Base-by-base conservation (phyloP, 2,113 vertebrate species). In the Gracilinanus agilis region DNA sequence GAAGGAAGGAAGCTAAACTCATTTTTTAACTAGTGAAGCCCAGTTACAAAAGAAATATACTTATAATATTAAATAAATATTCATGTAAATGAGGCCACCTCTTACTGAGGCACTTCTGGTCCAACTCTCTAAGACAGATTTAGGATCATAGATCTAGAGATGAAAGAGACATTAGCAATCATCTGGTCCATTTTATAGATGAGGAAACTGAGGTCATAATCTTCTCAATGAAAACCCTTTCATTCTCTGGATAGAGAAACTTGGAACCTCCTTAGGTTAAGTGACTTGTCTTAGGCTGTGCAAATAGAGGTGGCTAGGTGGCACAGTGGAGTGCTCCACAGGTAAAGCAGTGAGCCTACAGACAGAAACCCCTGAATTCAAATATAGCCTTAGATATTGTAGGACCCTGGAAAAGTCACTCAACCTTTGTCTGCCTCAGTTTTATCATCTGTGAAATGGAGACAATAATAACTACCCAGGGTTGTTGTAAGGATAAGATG, bases 181-280 rank as follows among this genome's bases (percentile, higher is more conserved):
- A 83, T 40, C n/a, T 40, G 34, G 19, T 83, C 34, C 67, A 83
- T 83, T 83, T 83, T 83, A 23, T 83, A 83, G 16, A 83, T 83
- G 34, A 83, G 19, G 16, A 83, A 83, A 83, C 34, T 83, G 67
- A 83, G 67, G 34, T 16, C n/a, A 40, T 83, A 83, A 23, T 83
- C n/a, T 83, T 83, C n/a, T 16, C 40, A 19, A 83, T 40, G n/a
- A 40, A 83, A 40, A 83, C 7, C 34, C 16, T 3, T 89, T 55
- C 44, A 34, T 54, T 95, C 54, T 90, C 90, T 34, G 95, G 55
- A 55, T 88, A 44, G 88, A 27, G 24, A 93, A 83, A 92, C n/a
- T 49, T 94, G 27, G 93, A 75, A 2, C 55, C 83, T 92, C 94
- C 16, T 90, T 53, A 93, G 25, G 40, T 44, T 49, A 91, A 1